A percentile compares a stretch with the other conserved stretches of the same genome.
phyloP scores from a whole-genome alignment of 2,797 vertebrate species.

The Diceros bicornis region DNA sequence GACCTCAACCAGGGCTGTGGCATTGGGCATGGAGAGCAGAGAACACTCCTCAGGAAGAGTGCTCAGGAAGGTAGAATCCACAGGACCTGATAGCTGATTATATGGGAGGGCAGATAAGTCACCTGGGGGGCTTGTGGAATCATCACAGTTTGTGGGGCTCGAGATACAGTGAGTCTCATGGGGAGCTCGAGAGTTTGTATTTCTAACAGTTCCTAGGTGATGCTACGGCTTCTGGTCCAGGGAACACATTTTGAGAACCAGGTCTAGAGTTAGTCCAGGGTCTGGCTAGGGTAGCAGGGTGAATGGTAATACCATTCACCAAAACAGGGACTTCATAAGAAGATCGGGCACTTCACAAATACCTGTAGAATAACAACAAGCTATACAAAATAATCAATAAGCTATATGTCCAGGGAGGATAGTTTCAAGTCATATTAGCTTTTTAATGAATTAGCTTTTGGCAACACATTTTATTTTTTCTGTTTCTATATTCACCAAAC shows the following conservation, averaged over 20 bases:
- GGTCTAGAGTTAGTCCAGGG: background rate
- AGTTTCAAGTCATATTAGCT: background rate
- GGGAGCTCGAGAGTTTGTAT: background rate
- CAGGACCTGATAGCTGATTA: background rate
- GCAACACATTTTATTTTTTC: background rate
- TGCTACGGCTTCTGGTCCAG: background rate
- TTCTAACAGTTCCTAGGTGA: background rate
- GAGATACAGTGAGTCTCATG: no score
- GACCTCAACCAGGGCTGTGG: background rate
- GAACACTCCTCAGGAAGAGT: background rate
- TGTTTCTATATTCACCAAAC: background rate
- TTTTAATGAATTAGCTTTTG: background rate
- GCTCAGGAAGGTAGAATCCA: background rate
- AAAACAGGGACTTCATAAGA: background rate
- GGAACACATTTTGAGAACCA: background rate
- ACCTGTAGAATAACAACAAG: background rate
- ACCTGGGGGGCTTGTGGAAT: background rate
- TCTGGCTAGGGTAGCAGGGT: background rate
- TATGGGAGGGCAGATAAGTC: background rate
- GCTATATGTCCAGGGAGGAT: background rate
- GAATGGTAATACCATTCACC: background rate
- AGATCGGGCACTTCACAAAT: background rate
- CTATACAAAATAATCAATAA: background rate
- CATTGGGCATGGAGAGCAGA: rapidly evolving
- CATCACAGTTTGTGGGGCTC: background rate